Percentiles rank a stretch among this genome's conserved stretches.
These are phyloP conservation scores for Tupiocoris notatus DNA, from an alignment of 2,888 invertebrate genomes.

Conservation along the genomic window DNA sequence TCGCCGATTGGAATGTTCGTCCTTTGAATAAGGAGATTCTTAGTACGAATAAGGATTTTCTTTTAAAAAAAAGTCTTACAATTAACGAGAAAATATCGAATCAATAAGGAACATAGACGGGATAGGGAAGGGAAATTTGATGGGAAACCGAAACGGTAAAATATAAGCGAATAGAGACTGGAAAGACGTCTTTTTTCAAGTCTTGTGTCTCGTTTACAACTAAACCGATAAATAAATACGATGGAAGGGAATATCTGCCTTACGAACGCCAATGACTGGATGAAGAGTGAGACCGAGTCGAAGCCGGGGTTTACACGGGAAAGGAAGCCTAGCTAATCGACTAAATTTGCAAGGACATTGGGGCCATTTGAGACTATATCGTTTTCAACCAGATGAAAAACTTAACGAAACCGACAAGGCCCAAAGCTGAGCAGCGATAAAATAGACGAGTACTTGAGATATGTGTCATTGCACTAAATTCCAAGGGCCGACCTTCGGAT, in stretches of 20 bases:
- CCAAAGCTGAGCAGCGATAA: too few relatives aligned
- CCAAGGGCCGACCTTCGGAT: too few relatives aligned
- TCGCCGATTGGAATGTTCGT: slow-evolving; percentile 38
- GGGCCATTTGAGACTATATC: too few relatives aligned
- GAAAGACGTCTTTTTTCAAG: slow-evolving; percentile 14
- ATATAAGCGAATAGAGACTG: not conserved
- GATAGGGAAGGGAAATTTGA: not conserved
- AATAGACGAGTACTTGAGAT: too few relatives aligned
- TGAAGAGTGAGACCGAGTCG: slow-evolving; percentile 27
- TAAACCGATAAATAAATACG: slow-evolving; percentile 5
- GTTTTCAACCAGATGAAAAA: too few relatives aligned
- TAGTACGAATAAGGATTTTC: not conserved
- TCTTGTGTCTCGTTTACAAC: slow-evolving; percentile 15
- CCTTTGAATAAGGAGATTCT: slow-evolving; percentile 22
- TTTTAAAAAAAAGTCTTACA: not conserved
- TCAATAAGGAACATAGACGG: not conserved
- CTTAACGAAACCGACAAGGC: too few relatives aligned
- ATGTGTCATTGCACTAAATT: too few relatives aligned
- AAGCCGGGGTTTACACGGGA: not conserved
- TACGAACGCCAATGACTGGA: slow-evolving; percentile 23
- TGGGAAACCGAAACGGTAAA: not conserved
- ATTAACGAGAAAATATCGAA: not conserved
- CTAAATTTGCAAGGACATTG: too few relatives aligned
- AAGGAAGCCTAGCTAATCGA: too few relatives aligned
- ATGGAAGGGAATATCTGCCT: slow-evolving; percentile 13